phyloP scores from a whole-genome alignment of 1,140 invertebrate genomes.

The Linepithema humile region DNA sequence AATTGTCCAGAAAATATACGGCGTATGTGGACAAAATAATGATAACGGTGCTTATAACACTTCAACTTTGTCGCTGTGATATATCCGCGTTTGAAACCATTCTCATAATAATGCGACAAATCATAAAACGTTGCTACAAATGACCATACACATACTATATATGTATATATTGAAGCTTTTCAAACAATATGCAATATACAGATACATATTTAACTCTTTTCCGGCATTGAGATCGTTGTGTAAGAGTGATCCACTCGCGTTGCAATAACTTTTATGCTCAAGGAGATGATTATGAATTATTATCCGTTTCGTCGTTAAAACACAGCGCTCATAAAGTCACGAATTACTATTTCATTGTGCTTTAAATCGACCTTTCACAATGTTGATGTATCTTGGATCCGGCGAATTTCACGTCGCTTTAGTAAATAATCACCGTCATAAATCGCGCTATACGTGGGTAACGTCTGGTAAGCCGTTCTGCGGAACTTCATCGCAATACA shows the following conservation, averaged over 20 bases:
- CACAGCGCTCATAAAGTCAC: neutral
- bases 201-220: neutral
- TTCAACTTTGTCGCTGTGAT: neutral
- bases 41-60: neutral
- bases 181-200: too few relatives aligned
- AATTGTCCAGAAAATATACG: neutral
- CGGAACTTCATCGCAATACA: slow-evolving; percentile 14
- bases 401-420: neutral
- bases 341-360: slow-evolving; percentile 6
- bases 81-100: neutral
- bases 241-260: neutral
- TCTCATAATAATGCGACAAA: neutral
- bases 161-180: too few relatives aligned
- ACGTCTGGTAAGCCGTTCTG: slow-evolving; percentile 20
- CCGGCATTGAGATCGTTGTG: neutral
- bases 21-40: neutral
- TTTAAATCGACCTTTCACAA: neutral
- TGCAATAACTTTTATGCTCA: neutral
- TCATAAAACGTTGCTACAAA: neutral
- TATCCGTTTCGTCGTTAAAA: neutral
- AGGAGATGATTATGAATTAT: neutral
- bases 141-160: neutral
- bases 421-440: slow-evolving; percentile 33
- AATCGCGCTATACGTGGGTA: slow-evolving; percentile 13
- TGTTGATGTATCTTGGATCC: neutral